Conservation (phyloP, 2,888 invertebrate species). For the Tuberolachnus salignus region DNA sequence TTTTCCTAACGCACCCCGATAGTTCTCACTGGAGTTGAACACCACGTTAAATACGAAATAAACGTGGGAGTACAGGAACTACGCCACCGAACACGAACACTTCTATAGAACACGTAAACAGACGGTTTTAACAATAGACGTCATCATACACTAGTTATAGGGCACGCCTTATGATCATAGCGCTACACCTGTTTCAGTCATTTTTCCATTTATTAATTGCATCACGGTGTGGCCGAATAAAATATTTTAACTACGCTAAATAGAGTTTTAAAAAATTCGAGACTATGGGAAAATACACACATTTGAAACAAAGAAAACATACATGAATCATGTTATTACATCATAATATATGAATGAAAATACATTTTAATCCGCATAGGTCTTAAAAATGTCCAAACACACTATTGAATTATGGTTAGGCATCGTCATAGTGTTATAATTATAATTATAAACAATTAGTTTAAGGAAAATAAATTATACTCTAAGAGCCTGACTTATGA, state of each 20-base stretch:
- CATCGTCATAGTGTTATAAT: too few species aligned
- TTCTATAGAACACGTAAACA: conserved; percentile 17
- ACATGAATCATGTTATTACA: background rate
- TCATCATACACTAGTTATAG: background rate
- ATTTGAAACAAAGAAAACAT: conserved; percentile 12
- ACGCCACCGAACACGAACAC: conserved; percentile 40
- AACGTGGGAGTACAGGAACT: conserved; percentile 51
- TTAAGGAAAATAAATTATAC: too few species aligned
- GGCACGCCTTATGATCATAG: conserved; percentile 23
- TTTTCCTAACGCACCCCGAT: conserved; percentile 28
- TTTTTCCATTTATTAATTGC: conserved; percentile 38
- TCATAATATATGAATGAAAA: background rate
- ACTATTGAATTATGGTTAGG: background rate
- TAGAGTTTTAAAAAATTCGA: background rate
- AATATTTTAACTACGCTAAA: conserved; percentile 19
- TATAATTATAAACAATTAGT: too few species aligned
- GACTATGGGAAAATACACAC: conserved; percentile 8
- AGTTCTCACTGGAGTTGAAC: conserved; percentile 43
- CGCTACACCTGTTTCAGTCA: conserved; percentile 29
- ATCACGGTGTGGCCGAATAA: background rate
- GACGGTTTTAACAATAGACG: conserved; percentile 29
- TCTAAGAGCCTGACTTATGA: too few species aligned
- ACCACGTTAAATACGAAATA: conserved; percentile 29
- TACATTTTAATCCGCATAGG: background rate
- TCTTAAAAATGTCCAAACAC: background rate